These are phyloP conservation scores for Nasonovia ribisnigri DNA, from an alignment of 2,888 invertebrate genomes.

Conservation along the genomic window DNA sequence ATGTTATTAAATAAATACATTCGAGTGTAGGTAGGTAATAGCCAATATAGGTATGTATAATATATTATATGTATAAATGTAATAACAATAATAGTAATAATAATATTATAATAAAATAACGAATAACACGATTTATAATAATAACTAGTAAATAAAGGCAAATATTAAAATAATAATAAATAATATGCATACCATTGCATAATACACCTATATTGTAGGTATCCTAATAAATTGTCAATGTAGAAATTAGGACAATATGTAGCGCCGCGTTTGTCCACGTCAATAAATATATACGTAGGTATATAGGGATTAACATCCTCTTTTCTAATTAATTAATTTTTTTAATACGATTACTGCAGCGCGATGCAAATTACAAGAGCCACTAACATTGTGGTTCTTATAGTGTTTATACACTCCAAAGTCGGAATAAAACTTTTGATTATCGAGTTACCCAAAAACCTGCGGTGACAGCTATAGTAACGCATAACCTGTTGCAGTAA, in stretches of 20 bases:
- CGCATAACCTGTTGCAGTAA: neutral
- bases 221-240: neutral
- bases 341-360: neutral
- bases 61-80: slow-evolving; percentile 2
- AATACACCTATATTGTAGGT: neutral
- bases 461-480: neutral
- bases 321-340: neutral
- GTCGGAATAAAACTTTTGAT: neutral
- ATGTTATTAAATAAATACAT: slow-evolving; percentile 6
- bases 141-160: neutral
- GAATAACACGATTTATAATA: neutral
- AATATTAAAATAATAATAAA: neutral
- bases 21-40: neutral
- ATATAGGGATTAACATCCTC: neutral
- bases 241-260: neutral
- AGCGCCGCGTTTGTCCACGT: neutral
- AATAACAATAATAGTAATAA: slow-evolving; percentile 8
- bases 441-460: neutral
- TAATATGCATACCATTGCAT: neutral
- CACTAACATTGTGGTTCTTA: neutral
- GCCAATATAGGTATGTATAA: no score
- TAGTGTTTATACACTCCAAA: neutral
- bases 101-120: neutral
- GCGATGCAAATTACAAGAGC: neutral
- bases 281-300: neutral